phyloP scores from a whole-genome alignment of 2,113 vertebrate species.

The Polypterus senegalus region DNA sequence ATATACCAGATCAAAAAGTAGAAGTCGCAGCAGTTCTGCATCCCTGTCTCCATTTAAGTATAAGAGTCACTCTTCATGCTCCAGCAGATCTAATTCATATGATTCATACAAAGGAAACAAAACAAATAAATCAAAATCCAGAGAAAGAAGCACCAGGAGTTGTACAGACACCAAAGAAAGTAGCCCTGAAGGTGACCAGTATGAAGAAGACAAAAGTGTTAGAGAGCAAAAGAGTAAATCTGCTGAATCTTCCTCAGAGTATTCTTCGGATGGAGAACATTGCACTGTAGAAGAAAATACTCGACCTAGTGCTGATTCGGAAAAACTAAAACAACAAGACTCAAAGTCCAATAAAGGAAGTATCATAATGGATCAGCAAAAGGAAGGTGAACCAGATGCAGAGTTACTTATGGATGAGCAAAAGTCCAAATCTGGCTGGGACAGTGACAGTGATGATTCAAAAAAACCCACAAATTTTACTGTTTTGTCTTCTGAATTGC shows the following conservation, averaged over 20 bases:
- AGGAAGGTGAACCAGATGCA: slow-evolving; percentile 31
- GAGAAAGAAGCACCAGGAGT: slow-evolving; percentile 36
- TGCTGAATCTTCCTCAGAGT: slow-evolving; percentile 24
- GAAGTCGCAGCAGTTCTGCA: slow-evolving; percentile 57
- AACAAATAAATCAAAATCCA: slow-evolving; percentile 31
- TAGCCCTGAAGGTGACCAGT: slow-evolving; percentile 41
- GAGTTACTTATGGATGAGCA: slow-evolving; percentile 27
- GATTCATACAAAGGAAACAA: slow-evolving; percentile 44
- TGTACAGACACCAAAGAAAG: slow-evolving; percentile 43
- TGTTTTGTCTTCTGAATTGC: slow-evolving; percentile 14
- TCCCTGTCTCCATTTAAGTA: slow-evolving; percentile 49
- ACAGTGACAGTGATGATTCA: slow-evolving; percentile 42
- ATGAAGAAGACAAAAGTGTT: slow-evolving; percentile 14
- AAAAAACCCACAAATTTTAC: slow-evolving; percentile 31
- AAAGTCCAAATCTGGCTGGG: slow-evolving; percentile 41
- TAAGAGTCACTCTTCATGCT: slow-evolving; percentile 52
- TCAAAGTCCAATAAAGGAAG: slow-evolving; percentile 7
- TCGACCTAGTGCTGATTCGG: slow-evolving; percentile 6
- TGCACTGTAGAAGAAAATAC: slow-evolving; percentile 22
- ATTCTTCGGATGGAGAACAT: slow-evolving; percentile 18
- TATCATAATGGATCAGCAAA: slow-evolving; percentile 17
- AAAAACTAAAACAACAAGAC: slow-evolving; percentile 21
- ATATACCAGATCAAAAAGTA: slow-evolving; percentile 61
- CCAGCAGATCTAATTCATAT: slow-evolving; percentile 62
- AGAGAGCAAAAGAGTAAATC: slow-evolving; percentile 15